Conservation (phyloP, 2,113 vertebrate species). For the Gadus macrocephalus region DNA sequence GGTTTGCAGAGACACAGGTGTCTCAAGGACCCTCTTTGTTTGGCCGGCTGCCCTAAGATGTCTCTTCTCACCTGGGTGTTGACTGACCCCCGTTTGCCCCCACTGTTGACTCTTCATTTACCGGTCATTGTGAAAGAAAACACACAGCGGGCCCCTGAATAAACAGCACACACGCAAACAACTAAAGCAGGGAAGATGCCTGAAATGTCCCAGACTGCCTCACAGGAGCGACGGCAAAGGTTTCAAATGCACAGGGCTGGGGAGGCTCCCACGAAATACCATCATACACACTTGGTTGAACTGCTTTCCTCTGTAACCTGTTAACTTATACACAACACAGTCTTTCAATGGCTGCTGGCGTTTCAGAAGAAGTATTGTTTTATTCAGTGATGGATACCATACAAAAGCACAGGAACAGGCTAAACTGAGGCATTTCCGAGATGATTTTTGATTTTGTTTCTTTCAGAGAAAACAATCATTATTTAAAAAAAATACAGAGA, state of each 20-base stretch:
- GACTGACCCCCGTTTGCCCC: conserved; percentile 25
- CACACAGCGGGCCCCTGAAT: conserved; percentile 30
- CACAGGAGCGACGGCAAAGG: too few relatives aligned
- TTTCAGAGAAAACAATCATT: too few relatives aligned
- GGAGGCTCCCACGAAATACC: background rate
- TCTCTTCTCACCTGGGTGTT: conserved; percentile 47
- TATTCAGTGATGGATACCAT: too few relatives aligned
- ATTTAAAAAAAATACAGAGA: too few relatives aligned
- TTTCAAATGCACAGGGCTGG: background rate
- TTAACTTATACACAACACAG: too few relatives aligned
- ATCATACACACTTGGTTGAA: background rate
- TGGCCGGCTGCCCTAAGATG: conserved; percentile 21
- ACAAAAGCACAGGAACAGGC: too few relatives aligned
- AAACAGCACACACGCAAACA: conserved; percentile 22
- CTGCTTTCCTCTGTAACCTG: too few relatives aligned
- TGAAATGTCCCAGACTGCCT: background rate
- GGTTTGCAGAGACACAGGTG: background rate
- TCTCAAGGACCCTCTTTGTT: conserved; percentile 44
- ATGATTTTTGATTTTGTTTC: conserved; percentile 24
- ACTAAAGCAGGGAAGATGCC: conserved; percentile 19
- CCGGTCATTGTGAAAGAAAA: conserved; percentile 56
- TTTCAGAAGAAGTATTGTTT: too few relatives aligned
- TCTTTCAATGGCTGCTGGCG: too few relatives aligned
- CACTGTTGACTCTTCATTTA: conserved; percentile 60
- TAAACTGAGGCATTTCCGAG: conserved; percentile 34